Evolutionary conservation across 2,797 vertebrate genomes (phyloP), one percentile per base, ranked within the genome.

Genomic region (Sebastes oblongus): DNA sequence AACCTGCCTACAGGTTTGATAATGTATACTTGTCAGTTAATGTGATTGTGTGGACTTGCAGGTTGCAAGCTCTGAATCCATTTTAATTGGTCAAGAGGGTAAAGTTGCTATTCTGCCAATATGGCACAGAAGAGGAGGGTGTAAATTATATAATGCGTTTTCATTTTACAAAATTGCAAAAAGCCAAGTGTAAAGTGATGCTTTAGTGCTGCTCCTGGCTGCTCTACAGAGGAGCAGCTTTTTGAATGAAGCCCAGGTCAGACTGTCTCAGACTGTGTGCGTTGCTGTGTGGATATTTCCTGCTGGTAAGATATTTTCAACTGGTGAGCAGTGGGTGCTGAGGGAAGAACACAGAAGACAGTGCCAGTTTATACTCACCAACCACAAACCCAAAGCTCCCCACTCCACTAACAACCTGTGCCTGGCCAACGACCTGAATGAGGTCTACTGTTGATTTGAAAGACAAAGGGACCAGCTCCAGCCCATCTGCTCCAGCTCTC

Each of bases 161-260:
- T 81, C 60, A 61, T 72, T 82, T 82, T 56, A 50, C 58, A 72
- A 72, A 55, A 32, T 55, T 67, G 60, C 32, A 62, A 62, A 71
- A 36, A 36, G 55, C 27, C 42, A 27, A 75, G 72, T 64, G 42
- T 64, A 52, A 75, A 66, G 62, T 69, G 10, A 20, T 46, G 52
- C 58, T 73, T 68, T 74, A 46, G 62, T 27, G 34, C 30, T 39
- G 70, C 30, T 29, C 10, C 30, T 67, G 65, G 54, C 64, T 58
- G 29, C 50, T 62, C 14, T 61, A 24, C 30, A 60, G n/a, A 69
- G 20, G 34, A 34, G 36, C 36, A 22, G 18, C 54, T 50, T 80
- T 75, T 65, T 70, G 59, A 66, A 58, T 29, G 9, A 46, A 75
- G 64, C 70, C 70, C 24, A n/a, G 13, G 66, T 20, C 42, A 25